These are phyloP conservation scores for Ptilorrhoa leucosticta DNA, from an alignment of 2,113 vertebrate species.

Conservation along the genomic window DNA sequence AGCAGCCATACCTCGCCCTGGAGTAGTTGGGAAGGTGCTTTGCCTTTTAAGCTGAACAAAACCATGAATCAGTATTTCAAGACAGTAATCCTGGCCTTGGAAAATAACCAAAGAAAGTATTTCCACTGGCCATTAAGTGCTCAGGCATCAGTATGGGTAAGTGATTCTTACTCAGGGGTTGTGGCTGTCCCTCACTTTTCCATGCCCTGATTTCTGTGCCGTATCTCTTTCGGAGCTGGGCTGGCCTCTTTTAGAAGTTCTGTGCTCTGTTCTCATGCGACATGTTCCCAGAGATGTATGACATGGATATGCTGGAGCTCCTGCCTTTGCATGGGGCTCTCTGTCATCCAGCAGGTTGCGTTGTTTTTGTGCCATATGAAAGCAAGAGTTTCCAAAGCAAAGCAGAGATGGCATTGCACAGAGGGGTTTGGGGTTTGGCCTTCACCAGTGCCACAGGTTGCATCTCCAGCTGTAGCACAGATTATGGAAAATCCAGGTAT, in stretches of 20 bases:
- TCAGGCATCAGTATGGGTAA: neutral
- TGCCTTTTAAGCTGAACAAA: neutral
- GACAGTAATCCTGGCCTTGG: neutral
- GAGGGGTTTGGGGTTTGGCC: neutral
- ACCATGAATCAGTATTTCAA: neutral
- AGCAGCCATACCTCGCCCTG: neutral
- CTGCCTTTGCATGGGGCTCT: neutral
- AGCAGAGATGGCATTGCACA: rapidly evolving
- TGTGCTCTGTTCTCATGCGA: neutral
- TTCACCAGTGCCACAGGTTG: neutral
- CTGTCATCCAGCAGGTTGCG: neutral
- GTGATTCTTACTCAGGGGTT: neutral
- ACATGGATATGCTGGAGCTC: rapidly evolving
- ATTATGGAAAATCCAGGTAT: neutral
- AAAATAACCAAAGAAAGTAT: neutral
- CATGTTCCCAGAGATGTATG: neutral
- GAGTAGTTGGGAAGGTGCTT: neutral
- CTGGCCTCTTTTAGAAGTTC: neutral
- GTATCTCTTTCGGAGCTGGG: neutral
- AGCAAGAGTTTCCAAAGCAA: neutral
- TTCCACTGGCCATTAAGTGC: neutral
- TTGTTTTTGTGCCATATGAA: neutral
- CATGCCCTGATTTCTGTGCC: neutral
- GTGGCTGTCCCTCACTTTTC: neutral
- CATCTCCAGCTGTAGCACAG: neutral